Evolutionary conservation across 2,888 invertebrate species (phyloP), one percentile per base, ranked within the genome.

Genomic region (Meta bourneti): DNA sequence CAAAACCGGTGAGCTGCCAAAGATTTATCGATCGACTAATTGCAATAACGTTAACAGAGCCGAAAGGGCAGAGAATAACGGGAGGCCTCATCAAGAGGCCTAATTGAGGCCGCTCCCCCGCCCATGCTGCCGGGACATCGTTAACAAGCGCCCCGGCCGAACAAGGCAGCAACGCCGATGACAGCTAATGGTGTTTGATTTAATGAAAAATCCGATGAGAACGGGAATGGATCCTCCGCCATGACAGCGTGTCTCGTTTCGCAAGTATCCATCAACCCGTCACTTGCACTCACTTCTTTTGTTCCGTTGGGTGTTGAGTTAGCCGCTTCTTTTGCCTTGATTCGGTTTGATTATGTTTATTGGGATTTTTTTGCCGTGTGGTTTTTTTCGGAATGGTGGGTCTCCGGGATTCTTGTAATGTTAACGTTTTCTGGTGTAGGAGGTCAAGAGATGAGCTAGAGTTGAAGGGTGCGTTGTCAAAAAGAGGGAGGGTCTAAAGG

Each of bases 121-220:
- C 34, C 34, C 34, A 34, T 34, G 34, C 34, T 34, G 34, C 34
- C 34, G 4, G 34, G 34, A 34, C 34, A 34, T 69, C 13, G n/a
- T 69, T 16, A 16, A 69, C 70, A 16, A 16, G 16, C n/a, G 16
- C 5, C 13, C 19, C 74, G 34, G 16, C n/a, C 20, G 51, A n/a
- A 77, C 77, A 49, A 77, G 77, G 77, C 77, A 49, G 77, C 77
- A 77, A 77, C 77, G 51, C 13, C 34, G 77, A n/a, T 77, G 77
- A 77, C 77, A 77, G 77, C 19, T 77, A 77, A 77, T 77, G 77
- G 77, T 51, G 77, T 49, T 51, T 77, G 77, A 49, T 51, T 77
- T 77, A 49, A 77, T 77, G 77, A 77, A 77, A 7, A 51, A 13
- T 34, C 77, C 51, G 49, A 77, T 77, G 77, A 49, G 77, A 77